Base-by-base conservation (phyloP, 2,888 invertebrate species). In the Tenthredo livida region DNA sequence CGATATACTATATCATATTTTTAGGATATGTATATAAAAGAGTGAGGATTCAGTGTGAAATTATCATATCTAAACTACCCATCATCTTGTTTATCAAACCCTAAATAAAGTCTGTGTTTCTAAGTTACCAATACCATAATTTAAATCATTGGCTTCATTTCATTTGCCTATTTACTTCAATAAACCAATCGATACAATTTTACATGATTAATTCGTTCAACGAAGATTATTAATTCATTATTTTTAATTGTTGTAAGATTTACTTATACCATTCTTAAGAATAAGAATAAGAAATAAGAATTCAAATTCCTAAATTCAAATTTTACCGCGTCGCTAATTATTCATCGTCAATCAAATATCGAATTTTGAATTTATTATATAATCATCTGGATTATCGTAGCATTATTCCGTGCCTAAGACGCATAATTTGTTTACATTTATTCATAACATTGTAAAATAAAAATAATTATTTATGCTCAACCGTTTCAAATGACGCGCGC, bases 21-120 rank as follows among this genome's bases (percentile, higher is more conserved):
- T n/a, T n/a, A n/a, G n/a, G n/a, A 67, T 67, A 40, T 80, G 80
- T 80, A 43, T 77, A 77, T 77, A 61, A 61, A 40, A 80, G 80
- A 80, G 61, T 61, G 40, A 80, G 61, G 61, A 29, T 80, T 15
- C 61, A 65, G 80, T 80, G 65, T 80, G 61, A 40, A 61, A 80
- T 65, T 58, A 21, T 61, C 43, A 40, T 61, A 73, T 73, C 43
- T 73, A 47, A 25, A 73, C 21, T 43, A 73, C 33, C 65, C 21
- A 37, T 80, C 21, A 37, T 80, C 29, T 80, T 65, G 61, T 80
- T 80, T 65, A 80, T 47, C 58, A 58, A 80, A 61, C 33, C 40
- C 65, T 25, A 37, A 80, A 80, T 80, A 80, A 58, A 80, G 25
- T 80, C 37, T 80, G 58, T 80, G 80, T 80, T 80, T n/a, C 21